Conservation (phyloP, 2,888 invertebrate genomes). For the Poecilobothrus nobilitatus region DNA sequence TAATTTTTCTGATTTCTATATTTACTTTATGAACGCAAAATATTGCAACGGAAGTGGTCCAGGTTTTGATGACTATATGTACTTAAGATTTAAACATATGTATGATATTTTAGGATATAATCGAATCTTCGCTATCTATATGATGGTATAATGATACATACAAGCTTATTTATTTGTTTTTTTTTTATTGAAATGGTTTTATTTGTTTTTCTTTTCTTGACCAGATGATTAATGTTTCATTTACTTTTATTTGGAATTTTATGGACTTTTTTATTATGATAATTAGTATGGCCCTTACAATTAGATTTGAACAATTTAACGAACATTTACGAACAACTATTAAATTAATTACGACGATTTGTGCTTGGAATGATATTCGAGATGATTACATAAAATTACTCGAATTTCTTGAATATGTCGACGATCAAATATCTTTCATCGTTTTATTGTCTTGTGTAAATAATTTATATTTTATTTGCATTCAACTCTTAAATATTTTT, state of each 20-base stretch:
- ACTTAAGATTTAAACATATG: background rate
- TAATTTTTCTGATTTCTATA: background rate
- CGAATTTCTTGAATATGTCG: conserved; percentile 49
- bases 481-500: conserved; percentile 51
- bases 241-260: conserved; percentile 49
- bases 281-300: conserved; percentile 53
- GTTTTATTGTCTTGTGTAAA: conserved; percentile 55
- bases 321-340: conserved; percentile 30
- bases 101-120: background rate
- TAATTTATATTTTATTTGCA: conserved; percentile 60
- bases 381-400: conserved; percentile 55
- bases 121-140: background rate
- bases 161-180: no score
- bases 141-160: background rate
- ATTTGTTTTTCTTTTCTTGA: background rate
- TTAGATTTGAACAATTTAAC: conserved; percentile 52
- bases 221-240: background rate
- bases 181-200: no score
- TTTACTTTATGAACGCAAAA: background rate
- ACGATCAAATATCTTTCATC: conserved; percentile 50
- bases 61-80: background rate
- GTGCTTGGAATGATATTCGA: conserved; percentile 54
- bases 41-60: background rate
- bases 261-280: conserved; percentile 59
- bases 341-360: conserved; percentile 36